Base-by-base conservation (phyloP, 92 coral and sea anemone species). In the Phenganax marumi region DNA sequence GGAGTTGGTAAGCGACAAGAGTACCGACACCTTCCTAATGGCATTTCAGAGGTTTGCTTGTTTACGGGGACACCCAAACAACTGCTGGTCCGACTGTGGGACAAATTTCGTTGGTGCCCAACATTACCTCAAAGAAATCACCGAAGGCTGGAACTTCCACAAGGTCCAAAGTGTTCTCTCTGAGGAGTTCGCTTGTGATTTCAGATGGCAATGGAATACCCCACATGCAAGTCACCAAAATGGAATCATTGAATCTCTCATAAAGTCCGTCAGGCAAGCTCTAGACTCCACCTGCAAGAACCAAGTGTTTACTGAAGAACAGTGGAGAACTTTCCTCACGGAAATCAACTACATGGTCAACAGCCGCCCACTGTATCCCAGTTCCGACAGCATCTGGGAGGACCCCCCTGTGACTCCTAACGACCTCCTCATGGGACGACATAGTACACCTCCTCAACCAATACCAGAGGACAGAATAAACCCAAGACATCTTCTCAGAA, bases 41-140 rank as follows among this genome's bases (percentile, higher is more conserved):
- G 90, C 90, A 3, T 86, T 89, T 54, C 58, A 87, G 21, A 55
- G 90, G 25, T 86, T 89, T 73, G 92, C 90, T 8, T 76, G 92
- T 50, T 8, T 73, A 26, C 87, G 87, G 33, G 90, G 90, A 2
- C 82, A 89, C 64, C 89, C 91, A 48, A 85, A 76, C 76, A 83
- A 68, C n/a, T 89, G 91, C 72, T 89, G 79, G 58, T 89, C 91
- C 1, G 91, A 85, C 65, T 70, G 84, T 76, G 90, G 89, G 9
- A 81, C 90, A n/a, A 86, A 89, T 57, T 86, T 89, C 50, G 85
- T 86, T 0, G 92, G 90, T 0, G 87, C 90, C 10, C 90, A 82
- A 78, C 84, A 61, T 12, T 86, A 89, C 58, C 74, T 89, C 24
- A 86, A 54, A 64, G 90, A 89, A 24, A 71, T 86, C 52, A 89